A percentile compares a stretch with the other conserved stretches of the same genome.
phyloP scores from a whole-genome alignment of 2,888 invertebrate species.

The Syrista parreyssii region DNA sequence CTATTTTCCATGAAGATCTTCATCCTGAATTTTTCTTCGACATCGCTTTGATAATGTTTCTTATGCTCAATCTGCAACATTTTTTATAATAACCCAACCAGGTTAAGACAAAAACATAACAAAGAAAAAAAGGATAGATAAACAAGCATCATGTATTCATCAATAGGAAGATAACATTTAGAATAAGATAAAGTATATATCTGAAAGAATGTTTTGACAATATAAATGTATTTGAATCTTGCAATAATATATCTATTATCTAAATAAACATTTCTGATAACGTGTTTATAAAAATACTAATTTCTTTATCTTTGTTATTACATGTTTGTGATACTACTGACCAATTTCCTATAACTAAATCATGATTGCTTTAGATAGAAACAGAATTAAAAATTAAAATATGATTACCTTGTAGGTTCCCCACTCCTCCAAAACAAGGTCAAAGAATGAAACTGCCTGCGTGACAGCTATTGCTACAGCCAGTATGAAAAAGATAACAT shows the following conservation, averaged over 20 bases:
- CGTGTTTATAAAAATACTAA: not conserved
- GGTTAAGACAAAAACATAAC: not conserved
- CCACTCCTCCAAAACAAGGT: slow-evolving; percentile 83
- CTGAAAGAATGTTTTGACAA: not conserved
- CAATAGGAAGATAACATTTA: not conserved
- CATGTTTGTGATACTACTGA: not conserved
- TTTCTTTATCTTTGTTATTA: not conserved
- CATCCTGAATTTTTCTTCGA: slow-evolving; percentile 86
- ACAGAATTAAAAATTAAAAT: not conserved
- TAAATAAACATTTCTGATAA: not conserved
- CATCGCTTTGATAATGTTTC: slow-evolving; percentile 76
- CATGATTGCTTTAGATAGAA: not conserved
- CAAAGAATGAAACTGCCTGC: slow-evolving; percentile 77
- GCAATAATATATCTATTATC: not conserved
- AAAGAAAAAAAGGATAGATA: slow-evolving; percentile 25
- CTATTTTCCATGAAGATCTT: slow-evolving; percentile 92
- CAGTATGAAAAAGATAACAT: slow-evolving; percentile 65
- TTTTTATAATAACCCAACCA: not conserved
- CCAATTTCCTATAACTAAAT: not conserved
- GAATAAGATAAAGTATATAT: not conserved
- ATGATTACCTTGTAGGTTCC: slow-evolving; percentile 77
- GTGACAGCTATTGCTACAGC: slow-evolving; percentile 69
- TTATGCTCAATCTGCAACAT: slow-evolving; percentile 70
- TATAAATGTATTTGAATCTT: not conserved
- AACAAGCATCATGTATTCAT: not conserved